Conservation (phyloP, 2,113 vertebrate genomes). For the Gorsachius goisagi region DNA sequence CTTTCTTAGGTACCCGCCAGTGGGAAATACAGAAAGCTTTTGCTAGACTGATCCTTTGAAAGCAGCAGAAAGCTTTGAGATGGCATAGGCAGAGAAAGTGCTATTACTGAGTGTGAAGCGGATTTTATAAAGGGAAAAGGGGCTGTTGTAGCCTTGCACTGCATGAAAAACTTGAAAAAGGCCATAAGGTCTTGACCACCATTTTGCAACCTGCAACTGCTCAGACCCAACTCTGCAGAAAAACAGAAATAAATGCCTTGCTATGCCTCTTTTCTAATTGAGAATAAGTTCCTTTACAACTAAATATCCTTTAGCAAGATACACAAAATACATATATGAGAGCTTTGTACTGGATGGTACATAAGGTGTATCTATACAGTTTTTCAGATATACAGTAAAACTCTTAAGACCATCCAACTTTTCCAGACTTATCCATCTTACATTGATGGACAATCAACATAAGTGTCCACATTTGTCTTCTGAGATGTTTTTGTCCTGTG, state of each 20-base stretch:
- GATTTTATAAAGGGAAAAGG: background rate
- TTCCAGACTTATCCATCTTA: background rate
- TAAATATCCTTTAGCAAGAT: background rate
- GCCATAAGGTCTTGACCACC: background rate
- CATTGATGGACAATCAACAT: background rate
- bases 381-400: background rate
- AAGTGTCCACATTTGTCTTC: background rate
- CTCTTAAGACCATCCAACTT: background rate
- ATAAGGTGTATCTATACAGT: background rate
- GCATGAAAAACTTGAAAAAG: background rate
- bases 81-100: background rate
- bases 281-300: background rate
- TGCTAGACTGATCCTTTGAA: background rate
- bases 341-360: background rate
- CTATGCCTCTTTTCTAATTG: background rate
- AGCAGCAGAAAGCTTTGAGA: background rate
- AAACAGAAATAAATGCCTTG: background rate
- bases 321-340: background rate
- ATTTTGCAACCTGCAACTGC: background rate
- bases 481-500: background rate
- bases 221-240: background rate
- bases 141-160: background rate
- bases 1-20: background rate
- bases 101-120: background rate
- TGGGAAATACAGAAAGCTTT: background rate